These are phyloP conservation scores for Seriola rivoliana DNA, from an alignment of 2,113 vertebrate species.

Conservation along the genomic window DNA sequence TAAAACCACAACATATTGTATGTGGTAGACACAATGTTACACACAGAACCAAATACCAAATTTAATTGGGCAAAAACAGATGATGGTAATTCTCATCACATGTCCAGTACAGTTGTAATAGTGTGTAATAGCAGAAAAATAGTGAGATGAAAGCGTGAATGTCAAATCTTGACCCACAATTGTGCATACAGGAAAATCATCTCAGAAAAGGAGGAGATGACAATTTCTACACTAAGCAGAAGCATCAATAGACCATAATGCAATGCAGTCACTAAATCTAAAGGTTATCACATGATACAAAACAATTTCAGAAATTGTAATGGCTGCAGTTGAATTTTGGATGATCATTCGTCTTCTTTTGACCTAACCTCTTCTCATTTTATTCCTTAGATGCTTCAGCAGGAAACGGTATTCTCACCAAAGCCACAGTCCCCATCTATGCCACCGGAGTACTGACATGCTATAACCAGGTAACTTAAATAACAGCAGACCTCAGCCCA, in stretches of 20 bases:
- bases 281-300: not conserved
- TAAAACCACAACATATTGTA: slow-evolving; percentile 23
- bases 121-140: not conserved
- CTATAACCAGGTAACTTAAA: slow-evolving; percentile 93
- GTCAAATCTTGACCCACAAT: not conserved
- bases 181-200: not conserved
- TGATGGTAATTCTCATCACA: not conserved
- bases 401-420: slow-evolving; percentile 96
- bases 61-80: not conserved
- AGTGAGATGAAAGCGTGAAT: not conserved
- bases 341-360: not conserved
- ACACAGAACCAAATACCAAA: not conserved
- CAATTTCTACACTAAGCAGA: not conserved
- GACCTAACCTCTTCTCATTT: not conserved
- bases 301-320: not conserved
- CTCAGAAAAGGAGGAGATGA: not conserved
- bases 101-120: not conserved
- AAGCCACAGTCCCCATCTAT: slow-evolving; percentile 99
- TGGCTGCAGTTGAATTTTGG: not conserved
- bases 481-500: not conserved
- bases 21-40: slow-evolving; percentile 9
- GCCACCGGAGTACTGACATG: slow-evolving; percentile 98
- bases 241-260: not conserved
- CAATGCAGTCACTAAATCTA: not conserved
- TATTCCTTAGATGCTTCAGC: slow-evolving; percentile 87